These are phyloP conservation scores for Chelon auratus DNA, from an alignment of 2,797 vertebrate genomes.

Conservation along the genomic window DNA sequence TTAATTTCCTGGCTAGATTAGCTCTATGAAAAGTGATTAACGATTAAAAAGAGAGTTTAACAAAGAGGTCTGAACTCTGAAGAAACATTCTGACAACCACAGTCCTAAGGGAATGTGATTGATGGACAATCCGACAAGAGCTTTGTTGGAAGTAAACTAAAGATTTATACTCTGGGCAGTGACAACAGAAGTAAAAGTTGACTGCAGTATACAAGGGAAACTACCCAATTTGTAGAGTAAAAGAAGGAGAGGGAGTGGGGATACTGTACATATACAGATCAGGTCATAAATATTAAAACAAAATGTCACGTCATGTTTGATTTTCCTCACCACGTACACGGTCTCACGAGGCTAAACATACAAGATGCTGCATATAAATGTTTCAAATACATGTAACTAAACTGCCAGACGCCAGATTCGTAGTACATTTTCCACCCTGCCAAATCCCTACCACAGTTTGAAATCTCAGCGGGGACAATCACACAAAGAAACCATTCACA, in stretches of 20 bases:
- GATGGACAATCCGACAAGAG: neutral
- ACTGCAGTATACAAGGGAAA: constrained; percentile 6
- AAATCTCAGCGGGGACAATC: constrained; percentile 49
- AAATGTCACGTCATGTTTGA: constrained; percentile 12
- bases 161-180: neutral
- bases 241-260: neutral
- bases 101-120: neutral
- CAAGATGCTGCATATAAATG: constrained; percentile 23
- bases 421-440: constrained; percentile 57
- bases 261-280: neutral
- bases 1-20: neutral
- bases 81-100: neutral
- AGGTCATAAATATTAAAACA: constrained; percentile 27
- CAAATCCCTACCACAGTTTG: constrained; percentile 38
- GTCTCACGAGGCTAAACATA: constrained; percentile 11
- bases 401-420: constrained; percentile 43
- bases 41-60: neutral
- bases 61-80: constrained; percentile 1
- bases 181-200: neutral
- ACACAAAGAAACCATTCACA: constrained; percentile 75
- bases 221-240: neutral
- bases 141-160: neutral
- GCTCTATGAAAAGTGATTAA: neutral
- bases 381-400: constrained; percentile 50
- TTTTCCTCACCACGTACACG: constrained; percentile 7